These are phyloP conservation scores for Megaceryle torquata DNA, from an alignment of 2,113 vertebrate genomes.

Conservation along the genomic window DNA sequence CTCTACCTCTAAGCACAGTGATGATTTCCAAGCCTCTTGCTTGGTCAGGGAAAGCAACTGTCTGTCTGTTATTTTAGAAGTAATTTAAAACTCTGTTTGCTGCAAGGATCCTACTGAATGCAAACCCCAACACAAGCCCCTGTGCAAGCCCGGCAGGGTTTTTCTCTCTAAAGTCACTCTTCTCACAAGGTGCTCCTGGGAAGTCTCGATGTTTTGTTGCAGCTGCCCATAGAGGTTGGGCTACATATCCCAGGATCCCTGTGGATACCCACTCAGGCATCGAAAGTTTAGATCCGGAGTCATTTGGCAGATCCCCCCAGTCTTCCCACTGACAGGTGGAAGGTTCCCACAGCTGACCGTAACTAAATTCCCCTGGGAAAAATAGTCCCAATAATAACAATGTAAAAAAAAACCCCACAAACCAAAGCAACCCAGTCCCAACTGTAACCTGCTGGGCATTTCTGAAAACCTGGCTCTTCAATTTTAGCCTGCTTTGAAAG, in stretches of 20 bases:
- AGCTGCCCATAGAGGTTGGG: neutral
- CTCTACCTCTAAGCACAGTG: neutral
- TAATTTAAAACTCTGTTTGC: neutral
- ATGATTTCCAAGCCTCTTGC: neutral
- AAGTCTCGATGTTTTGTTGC: neutral
- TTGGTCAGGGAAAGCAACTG: neutral
- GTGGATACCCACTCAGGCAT: neutral
- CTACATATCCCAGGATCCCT: neutral
- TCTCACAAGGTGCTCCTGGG: neutral
- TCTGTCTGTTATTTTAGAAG: fast-evolving
- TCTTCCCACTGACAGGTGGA: neutral
- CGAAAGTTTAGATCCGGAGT: neutral
- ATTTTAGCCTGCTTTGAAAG: conserved; percentile 1
- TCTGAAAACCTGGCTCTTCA: neutral
- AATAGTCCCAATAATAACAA: neutral
- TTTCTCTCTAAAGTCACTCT: neutral
- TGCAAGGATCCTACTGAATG: neutral
- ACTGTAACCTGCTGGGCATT: neutral
- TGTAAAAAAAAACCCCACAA: neutral
- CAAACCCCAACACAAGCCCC: neutral
- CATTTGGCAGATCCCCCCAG: neutral
- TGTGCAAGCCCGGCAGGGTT: neutral
- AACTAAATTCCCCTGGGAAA: neutral
- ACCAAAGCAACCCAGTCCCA: neutral
- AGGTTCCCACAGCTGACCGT: neutral